Evolutionary conservation across 2,888 invertebrate species (phyloP).

Genomic region (Pristionchus maxplancki): DNA sequence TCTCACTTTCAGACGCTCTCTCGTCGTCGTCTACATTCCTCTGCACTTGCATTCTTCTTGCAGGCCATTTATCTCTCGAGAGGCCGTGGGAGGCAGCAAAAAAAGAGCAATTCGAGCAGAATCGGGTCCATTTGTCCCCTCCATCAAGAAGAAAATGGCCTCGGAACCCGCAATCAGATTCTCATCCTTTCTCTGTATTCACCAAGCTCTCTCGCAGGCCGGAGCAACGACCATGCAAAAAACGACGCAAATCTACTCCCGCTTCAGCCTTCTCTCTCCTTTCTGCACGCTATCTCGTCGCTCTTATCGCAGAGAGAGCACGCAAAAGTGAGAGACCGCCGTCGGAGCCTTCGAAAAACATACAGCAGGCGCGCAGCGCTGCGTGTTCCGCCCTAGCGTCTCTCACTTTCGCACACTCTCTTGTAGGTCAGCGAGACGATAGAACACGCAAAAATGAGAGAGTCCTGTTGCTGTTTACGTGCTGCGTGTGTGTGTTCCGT

Average conservation of each 20-base stretch:
- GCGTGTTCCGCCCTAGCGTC: conserved; percentile 1
- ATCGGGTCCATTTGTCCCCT: not conserved
- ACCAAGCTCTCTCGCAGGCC: not conserved
- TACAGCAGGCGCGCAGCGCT: conserved; percentile 8
- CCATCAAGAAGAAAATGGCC: not conserved
- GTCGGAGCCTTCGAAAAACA: not conserved
- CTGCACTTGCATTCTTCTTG: not conserved
- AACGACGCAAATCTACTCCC: not conserved
- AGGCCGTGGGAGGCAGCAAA: not conserved
- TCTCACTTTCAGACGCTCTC: not conserved
- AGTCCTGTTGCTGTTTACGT: not conserved
- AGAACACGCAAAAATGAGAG: not conserved
- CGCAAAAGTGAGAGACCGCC: not conserved
- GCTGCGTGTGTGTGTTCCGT: not conserved
- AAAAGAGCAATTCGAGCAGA: not conserved
- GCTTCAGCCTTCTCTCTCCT: not conserved
- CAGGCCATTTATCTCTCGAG: not conserved
- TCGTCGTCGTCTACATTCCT: not conserved
- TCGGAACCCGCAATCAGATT: not conserved
- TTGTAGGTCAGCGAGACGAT: not conserved
- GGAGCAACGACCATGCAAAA: not conserved
- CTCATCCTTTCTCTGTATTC: not conserved
- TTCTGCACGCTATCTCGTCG: not conserved
- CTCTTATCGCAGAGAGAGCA: not conserved
- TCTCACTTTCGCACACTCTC: not conserved